Evolutionary conservation across 1,140 invertebrate species (phyloP).

Genomic region (Neodiprion fabricii): DNA sequence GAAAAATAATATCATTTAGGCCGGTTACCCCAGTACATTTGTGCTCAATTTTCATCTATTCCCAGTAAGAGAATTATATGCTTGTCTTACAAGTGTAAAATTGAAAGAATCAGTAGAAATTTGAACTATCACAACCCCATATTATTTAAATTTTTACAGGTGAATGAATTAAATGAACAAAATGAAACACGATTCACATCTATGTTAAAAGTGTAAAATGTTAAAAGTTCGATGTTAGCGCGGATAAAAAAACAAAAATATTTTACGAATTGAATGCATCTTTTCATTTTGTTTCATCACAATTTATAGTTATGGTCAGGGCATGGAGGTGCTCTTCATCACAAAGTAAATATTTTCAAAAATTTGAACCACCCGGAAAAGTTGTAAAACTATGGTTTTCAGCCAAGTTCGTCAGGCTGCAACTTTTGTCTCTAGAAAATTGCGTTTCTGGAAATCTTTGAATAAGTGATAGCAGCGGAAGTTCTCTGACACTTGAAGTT

Average conservation of each 20-base stretch:
- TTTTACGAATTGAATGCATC: not conserved
- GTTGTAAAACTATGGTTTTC: conserved; percentile 43
- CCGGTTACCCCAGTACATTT: not conserved
- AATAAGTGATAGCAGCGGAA: conserved; percentile 51
- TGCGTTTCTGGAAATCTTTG: conserved; percentile 26
- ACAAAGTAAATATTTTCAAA: not conserved
- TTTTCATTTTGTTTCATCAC: not conserved
- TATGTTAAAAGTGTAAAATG: not conserved
- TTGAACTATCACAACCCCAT: not conserved
- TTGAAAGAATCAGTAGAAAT: not conserved
- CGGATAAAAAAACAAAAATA: not conserved
- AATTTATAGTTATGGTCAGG: not conserved
- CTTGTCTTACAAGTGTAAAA: not conserved
- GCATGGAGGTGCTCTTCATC: not conserved
- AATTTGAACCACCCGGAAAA: conserved; percentile 39
- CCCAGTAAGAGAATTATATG: not conserved
- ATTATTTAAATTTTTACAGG: not conserved
- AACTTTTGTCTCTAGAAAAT: conserved; percentile 43
- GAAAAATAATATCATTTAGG: conserved; percentile 6
- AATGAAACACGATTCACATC: not conserved
- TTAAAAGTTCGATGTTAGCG: not conserved
- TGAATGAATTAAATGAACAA: not conserved
- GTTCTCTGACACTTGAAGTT: conserved; percentile 41
- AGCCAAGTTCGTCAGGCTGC: conserved; percentile 50
- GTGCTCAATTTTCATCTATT: not conserved